Evolutionary conservation across 2,797 vertebrate genomes (phyloP).

Genomic region (Oreonectes daqikongensis): DNA sequence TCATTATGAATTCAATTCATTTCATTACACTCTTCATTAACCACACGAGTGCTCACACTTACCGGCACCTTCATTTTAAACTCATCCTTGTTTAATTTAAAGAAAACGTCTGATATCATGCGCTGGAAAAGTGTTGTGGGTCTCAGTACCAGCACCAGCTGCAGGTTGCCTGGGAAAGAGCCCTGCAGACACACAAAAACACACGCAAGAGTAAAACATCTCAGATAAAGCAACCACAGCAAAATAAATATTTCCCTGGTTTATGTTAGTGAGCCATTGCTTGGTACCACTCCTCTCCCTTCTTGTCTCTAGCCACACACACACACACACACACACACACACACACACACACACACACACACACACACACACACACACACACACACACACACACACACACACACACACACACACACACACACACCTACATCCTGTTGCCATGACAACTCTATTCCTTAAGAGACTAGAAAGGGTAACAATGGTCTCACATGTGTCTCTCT

Average conservation of each 20-base stretch:
- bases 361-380: conserved; percentile 1
- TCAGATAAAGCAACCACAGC: neutral
- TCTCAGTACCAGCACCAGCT: conserved; percentile 91
- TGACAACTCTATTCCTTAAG: conserved; percentile 55
- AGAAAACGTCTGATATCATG: conserved; percentile 88
- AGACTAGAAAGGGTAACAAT: conserved; percentile 51
- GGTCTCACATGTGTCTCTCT: conserved; percentile 29
- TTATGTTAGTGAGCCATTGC: conserved; percentile 7
- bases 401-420: conserved; percentile 10
- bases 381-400: conserved; percentile 8
- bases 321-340: conserved; percentile 9
- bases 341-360: conserved; percentile 14
- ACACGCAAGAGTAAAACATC: conserved; percentile 12
- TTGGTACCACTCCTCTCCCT: neutral
- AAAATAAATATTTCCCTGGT: neutral
- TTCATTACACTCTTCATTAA: conserved; percentile 22
- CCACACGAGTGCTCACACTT: conserved; percentile 14
- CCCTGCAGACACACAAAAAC: conserved; percentile 72
- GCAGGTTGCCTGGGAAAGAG: conserved; percentile 95
- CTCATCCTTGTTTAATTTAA: conserved; percentile 95
- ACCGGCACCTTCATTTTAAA: conserved; percentile 98
- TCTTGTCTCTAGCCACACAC: neutral
- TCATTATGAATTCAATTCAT: conserved; percentile 3
- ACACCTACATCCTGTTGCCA: conserved; percentile 51
- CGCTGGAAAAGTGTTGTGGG: conserved; percentile 90